Percentiles rank a stretch among this genome's conserved stretches.
Evolutionary conservation across 2,888 invertebrate genomes (phyloP).

Genomic region (Cephonodes hylas): DNA sequence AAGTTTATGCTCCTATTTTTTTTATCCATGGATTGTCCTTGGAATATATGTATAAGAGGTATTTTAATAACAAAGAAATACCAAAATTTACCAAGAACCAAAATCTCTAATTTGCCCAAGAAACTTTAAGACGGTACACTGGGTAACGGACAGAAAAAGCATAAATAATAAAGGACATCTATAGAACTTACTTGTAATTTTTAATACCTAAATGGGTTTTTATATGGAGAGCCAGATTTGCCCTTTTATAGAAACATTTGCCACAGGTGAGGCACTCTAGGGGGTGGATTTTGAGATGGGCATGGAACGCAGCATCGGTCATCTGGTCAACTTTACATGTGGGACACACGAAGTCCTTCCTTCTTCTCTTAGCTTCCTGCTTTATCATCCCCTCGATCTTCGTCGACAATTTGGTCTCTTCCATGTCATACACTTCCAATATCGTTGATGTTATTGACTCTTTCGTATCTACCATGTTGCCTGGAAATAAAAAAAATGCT

Average conservation of each 20-base stretch:
- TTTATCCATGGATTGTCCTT: no score
- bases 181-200: constrained; percentile 79
- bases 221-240: constrained; percentile 88
- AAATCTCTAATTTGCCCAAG: no score
- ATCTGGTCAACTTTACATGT: constrained; percentile 83
- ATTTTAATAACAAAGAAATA: no score
- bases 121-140: background rate
- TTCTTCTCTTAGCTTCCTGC: constrained; percentile 56
- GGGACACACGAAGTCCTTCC: constrained; percentile 62
- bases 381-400: constrained; percentile 73
- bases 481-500: constrained; percentile 32
- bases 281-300: constrained; percentile 89
- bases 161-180: constrained; percentile 4
- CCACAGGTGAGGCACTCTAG: constrained; percentile 91
- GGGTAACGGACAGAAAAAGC: background rate
- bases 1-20: no score
- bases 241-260: constrained; percentile 87
- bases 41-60: no score
- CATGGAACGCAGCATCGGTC: constrained; percentile 85
- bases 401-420: constrained; percentile 60
- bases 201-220: constrained; percentile 91
- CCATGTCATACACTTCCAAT: constrained; percentile 58
- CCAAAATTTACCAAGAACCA: no score
- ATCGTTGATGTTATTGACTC: constrained; percentile 55
- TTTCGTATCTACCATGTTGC: constrained; percentile 56